Conservation (phyloP, 92 coral and sea anemone genomes). For the Zoanthus sansibaricus region DNA sequence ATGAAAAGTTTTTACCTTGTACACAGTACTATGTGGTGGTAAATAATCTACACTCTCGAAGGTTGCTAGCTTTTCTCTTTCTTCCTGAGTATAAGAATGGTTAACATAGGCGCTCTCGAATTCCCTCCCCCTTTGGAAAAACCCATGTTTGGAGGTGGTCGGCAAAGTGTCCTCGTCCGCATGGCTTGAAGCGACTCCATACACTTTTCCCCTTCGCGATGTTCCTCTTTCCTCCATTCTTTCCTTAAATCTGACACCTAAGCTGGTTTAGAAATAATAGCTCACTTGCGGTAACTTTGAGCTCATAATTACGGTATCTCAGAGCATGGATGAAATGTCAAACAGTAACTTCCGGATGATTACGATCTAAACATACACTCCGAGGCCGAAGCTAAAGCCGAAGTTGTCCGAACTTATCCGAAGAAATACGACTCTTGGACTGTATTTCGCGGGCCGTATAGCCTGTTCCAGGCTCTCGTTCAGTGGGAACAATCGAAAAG, state of each 20-base stretch:
- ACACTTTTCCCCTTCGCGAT: slow-evolving; percentile 69
- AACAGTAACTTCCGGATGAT: slow-evolving; percentile 9
- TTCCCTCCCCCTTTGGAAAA: slow-evolving; percentile 97
- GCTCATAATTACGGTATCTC: background rate
- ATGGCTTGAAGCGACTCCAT: slow-evolving; percentile 90
- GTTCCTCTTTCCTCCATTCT: slow-evolving; percentile 22
- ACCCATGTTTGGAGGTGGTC: slow-evolving; percentile 73
- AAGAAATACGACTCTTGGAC: background rate
- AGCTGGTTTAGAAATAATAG: background rate
- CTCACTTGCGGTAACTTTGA: background rate
- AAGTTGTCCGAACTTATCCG: slow-evolving; percentile 16
- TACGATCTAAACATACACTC: background rate
- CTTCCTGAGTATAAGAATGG: slow-evolving; percentile 95
- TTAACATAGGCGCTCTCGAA: slow-evolving; percentile 98
- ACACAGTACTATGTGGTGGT: slow-evolving; percentile 97
- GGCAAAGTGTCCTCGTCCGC: slow-evolving; percentile 95
- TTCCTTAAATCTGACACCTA: background rate
- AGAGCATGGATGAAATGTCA: background rate
- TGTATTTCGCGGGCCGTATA: background rate
- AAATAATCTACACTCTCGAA: slow-evolving; percentile 96
- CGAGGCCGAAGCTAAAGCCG: background rate
- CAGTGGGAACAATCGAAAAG: no score
- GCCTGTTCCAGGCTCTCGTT: no score
- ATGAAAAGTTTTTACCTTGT: slow-evolving; percentile 69
- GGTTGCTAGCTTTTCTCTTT: slow-evolving; percentile 87